Evolutionary conservation across 2,113 vertebrate genomes (phyloP), one percentile per base, ranked within the genome.

Genomic region (Struthidea cinerea): DNA sequence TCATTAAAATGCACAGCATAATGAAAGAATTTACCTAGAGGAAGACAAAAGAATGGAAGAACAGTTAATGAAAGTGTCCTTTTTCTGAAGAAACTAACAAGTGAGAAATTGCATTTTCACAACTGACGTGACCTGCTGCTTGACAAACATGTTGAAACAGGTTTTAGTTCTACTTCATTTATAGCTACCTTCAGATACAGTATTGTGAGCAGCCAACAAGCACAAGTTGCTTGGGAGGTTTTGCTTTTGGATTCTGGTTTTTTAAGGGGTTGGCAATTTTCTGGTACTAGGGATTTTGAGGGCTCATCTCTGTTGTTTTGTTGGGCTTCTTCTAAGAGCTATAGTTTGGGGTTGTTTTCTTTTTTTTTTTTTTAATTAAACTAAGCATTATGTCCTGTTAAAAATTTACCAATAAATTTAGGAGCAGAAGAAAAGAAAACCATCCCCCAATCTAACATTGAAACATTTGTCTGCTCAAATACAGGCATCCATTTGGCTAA

Each of bases 401-500:
- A 59, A 1, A 6, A 46, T n/a, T 60, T 71, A 46, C 44, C 3
- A 7, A 32, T 19, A 50, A 50, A 86, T 35, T 63, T 70, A 59
- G 13, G 63, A 88, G 18, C 7, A 7, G 7, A 76, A 82, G 16
- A 67, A 71, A 28, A 87, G 12, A 87, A 84, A 87, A 33, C 2
- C 69, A 93, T 37, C 68, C 28, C 20, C 19, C 37, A 74, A 60
- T n/a, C 32, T 70, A 84, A 20, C 33, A 71, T 1, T n/a, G 33
- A 70, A 94, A 73, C 88, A 87, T 64, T 89, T 87, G 70, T 90
- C 50, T 65, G 42, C 9, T 63, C 75, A 86, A 93, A 97, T 87
- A 92, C 13, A 93, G 88, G 46, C 90, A 93, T 23, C 30, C 18
- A 20, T 74, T 93, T 93, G 79, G 85, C 85, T 49, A 39, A 95